phyloP scores from a whole-genome alignment of 2,113 vertebrate species.

The Oncorhynchus nerka region DNA sequence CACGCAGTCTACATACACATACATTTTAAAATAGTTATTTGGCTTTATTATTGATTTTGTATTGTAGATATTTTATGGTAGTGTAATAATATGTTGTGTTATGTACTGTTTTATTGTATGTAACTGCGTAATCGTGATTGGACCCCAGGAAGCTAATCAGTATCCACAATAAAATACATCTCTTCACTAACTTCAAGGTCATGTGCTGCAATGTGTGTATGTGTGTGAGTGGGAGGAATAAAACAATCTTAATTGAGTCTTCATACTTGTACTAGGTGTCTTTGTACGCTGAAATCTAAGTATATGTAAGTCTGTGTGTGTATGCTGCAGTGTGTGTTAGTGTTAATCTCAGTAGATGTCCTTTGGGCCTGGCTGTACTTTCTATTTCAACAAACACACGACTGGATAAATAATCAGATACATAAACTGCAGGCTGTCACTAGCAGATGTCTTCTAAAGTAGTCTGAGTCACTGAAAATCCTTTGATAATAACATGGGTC shows the following conservation, averaged over 20 bases:
- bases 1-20: no score
- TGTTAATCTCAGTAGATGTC: neutral
- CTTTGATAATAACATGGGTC: neutral
- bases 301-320: neutral
- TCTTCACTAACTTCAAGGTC: slow-evolving; percentile 4
- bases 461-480: neutral
- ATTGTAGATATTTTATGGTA: no score
- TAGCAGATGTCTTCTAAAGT: neutral
- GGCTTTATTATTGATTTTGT: no score
- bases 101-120: no score
- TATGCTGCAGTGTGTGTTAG: neutral
- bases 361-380: neutral
- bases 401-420: neutral
- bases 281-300: neutral
- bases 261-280: neutral
- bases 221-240: neutral
- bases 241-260: slow-evolving; percentile 1
- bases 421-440: neutral
- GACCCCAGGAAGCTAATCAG: no score
- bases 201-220: neutral
- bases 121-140: no score
- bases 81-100: no score
- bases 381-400: neutral
- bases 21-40: no score
- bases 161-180: neutral